Conservation (phyloP, 2,888 invertebrate species). For the Folsomia candida region DNA sequence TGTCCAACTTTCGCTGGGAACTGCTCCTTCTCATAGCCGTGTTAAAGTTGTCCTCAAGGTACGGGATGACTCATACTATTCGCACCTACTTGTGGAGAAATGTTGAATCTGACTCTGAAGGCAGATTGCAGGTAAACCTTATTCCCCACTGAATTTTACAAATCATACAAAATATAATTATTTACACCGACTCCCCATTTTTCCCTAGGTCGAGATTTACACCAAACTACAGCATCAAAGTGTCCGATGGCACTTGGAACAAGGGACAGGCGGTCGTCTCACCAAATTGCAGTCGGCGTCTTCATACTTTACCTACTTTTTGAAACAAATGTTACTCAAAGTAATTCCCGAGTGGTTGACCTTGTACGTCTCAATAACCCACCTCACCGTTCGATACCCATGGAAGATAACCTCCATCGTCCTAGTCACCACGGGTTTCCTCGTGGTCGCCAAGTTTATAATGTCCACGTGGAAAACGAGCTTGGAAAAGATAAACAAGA, state of each 20-base stretch:
- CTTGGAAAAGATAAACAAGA: neutral
- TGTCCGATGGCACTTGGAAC: neutral
- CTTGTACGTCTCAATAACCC: neutral
- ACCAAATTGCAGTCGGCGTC: neutral
- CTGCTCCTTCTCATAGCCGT: neutral
- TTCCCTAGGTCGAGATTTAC: neutral
- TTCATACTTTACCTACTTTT: neutral
- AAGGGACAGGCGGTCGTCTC: neutral
- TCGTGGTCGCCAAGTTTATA: neutral
- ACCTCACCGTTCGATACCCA: neutral
- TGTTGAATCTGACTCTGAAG: no score
- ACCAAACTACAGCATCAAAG: neutral
- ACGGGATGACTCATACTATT: no score
- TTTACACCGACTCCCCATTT: neutral
- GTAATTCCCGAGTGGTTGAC: neutral
- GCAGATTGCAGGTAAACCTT: no score
- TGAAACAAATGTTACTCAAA: neutral
- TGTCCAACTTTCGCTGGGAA: neutral
- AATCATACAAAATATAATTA: no score
- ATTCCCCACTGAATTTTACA: no score
- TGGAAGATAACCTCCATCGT: neutral
- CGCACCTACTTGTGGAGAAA: no score
- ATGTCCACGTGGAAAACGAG: neutral
- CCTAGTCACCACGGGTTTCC: neutral
- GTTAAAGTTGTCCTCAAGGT: no score